phyloP scores from a whole-genome alignment of 2,797 vertebrate genomes.

The Hybognathus amarus region DNA sequence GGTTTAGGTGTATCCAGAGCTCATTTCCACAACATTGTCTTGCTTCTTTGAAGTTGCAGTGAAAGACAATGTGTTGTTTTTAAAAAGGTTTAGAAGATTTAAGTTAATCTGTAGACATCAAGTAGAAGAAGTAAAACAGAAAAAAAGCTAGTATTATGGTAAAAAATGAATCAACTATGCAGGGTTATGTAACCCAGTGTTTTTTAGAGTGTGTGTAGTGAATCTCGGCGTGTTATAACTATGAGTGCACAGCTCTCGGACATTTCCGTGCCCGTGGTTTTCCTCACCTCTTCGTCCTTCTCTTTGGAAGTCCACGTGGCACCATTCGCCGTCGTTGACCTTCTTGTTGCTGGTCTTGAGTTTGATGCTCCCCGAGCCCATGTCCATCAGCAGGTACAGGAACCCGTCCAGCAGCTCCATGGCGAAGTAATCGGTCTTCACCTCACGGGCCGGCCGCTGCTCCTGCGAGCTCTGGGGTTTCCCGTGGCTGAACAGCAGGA shows the following conservation, averaged over 20 bases:
- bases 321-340: slow-evolving; percentile 95
- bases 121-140: too few relatives aligned
- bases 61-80: too few relatives aligned
- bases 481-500: slow-evolving; percentile 91
- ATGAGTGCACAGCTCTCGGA: neutral
- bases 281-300: slow-evolving; percentile 89
- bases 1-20: too few relatives aligned
- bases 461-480: slow-evolving; percentile 78
- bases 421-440: slow-evolving; percentile 88
- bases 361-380: slow-evolving; percentile 91
- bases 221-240: neutral
- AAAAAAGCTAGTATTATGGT: too few relatives aligned
- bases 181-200: too few relatives aligned
- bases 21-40: too few relatives aligned
- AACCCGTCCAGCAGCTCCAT: slow-evolving; percentile 94
- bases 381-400: slow-evolving; percentile 91
- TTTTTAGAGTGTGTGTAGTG: too few relatives aligned
- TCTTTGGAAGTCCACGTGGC: slow-evolving; percentile 93
- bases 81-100: too few relatives aligned
- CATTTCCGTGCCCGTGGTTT: too few relatives aligned
- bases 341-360: slow-evolving; percentile 92
- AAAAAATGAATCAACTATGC: too few relatives aligned
- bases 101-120: too few relatives aligned
- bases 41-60: too few relatives aligned
- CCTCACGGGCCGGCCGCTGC: slow-evolving; percentile 73